Evolutionary conservation across 2,113 vertebrate genomes (phyloP).

Genomic region (Melanostigma gelatinosum): DNA sequence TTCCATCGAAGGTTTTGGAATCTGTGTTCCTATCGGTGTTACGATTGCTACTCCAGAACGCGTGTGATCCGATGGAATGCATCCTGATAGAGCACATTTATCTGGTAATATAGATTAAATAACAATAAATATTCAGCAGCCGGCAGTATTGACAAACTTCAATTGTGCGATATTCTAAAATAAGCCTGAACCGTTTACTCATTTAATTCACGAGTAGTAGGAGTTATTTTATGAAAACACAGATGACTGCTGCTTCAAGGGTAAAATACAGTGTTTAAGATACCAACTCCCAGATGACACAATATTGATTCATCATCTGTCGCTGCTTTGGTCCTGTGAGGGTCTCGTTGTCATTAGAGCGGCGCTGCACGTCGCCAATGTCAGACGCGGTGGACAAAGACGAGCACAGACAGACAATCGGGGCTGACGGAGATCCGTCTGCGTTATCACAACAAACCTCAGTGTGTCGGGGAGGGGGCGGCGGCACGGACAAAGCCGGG

Average conservation of each 20-base stretch:
- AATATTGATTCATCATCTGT: background rate
- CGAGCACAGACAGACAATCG: constrained; percentile 33
- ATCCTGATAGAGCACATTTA: background rate
- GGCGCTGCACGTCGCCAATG: background rate
- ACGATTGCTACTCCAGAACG: background rate
- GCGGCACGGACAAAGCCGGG: constrained; percentile 10
- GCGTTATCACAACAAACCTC: constrained; percentile 72
- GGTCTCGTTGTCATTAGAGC: constrained; percentile 21
- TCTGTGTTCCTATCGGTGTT: background rate
- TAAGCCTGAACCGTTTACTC: too few relatives aligned
- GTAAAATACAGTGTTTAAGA: background rate
- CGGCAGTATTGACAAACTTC: background rate
- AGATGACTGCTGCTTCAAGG: background rate
- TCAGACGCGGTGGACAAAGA: constrained; percentile 7
- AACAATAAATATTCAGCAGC: background rate
- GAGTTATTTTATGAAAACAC: background rate
- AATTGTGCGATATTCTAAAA: background rate
- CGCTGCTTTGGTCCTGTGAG: background rate
- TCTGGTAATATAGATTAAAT: background rate
- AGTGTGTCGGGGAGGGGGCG: constrained; percentile 34
- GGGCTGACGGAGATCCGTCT: constrained; percentile 55
- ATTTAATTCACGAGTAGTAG: background rate
- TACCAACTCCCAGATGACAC: background rate
- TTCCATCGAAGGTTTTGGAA: background rate
- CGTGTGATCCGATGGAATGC: background rate